Evolutionary conservation across 2,797 vertebrate genomes (phyloP), one percentile per base, ranked within the genome.

Genomic region (Rhabdomys pumilio): DNA sequence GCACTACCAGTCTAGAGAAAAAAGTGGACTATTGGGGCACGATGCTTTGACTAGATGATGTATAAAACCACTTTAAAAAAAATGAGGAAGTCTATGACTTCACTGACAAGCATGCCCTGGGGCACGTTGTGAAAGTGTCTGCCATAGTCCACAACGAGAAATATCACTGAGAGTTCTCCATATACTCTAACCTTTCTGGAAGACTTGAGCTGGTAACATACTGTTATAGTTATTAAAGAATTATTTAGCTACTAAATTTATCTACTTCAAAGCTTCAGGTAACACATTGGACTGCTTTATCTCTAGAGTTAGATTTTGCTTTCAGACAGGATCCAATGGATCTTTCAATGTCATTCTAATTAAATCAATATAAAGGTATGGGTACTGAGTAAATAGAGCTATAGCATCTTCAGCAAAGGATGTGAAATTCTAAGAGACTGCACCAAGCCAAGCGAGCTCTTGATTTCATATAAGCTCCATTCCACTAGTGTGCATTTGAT

Each of bases 221-320:
- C 5, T 50, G 50, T 77, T 91, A 22, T 82, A 81, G 6, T 80
- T 65, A 93, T 61, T 83, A 83, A 91, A 53, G 29, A 75, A 44
- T 61, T 57, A 14, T 50, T 26, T 65, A 79, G n/a, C 53, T n/a
- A 20, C 15, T 53, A 38, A 53, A 65, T 79, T 38, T 65, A 38
- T 61, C 81, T 93, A 91, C 24, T 15, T 57, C 19, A 77, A 96
- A 95, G 15, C 2, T 47, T 50, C 13, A 57, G 73, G 10, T 38
- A 59, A 11, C 11, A 63, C 17, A 85, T 89, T 65, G 20, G 12
- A 34, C 65, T 75, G 7, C 86, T 89, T 82, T 47, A 41, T 55
- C 17, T 14, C 26, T n/a, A 81, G 14, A 73, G 34, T 92, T 79
- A 86, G 0, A 69, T 26, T 50, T 89, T 67, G 3, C 59, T 50